Evolutionary conservation across 2,888 invertebrate genomes (phyloP).

Genomic region (Troides oblongomaculatus): DNA sequence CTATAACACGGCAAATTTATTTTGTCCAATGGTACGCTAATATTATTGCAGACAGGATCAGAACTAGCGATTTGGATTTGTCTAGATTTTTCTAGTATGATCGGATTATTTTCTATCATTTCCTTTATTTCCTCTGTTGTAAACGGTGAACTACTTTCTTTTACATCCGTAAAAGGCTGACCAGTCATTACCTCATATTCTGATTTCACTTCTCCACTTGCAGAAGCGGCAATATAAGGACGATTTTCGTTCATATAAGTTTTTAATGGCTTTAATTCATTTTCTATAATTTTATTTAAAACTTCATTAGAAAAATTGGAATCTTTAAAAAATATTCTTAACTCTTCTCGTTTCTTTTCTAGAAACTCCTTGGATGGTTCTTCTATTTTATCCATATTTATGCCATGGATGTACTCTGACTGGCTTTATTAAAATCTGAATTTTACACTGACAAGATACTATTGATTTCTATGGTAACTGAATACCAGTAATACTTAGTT

Average conservation of each 20-base stretch:
- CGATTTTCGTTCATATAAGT: constrained; percentile 35
- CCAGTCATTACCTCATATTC: constrained; percentile 74
- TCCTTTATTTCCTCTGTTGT: constrained; percentile 56
- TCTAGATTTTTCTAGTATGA: constrained; percentile 64
- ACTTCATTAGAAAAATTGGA: constrained; percentile 54
- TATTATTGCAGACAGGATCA: constrained; percentile 42
- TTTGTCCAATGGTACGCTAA: constrained; percentile 56
- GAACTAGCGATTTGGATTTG: constrained; percentile 64
- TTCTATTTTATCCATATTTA: constrained; percentile 44
- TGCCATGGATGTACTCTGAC: constrained; percentile 8
- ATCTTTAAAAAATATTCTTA: constrained; percentile 60
- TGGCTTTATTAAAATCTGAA: neutral
- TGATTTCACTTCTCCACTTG: constrained; percentile 54
- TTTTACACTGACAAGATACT: constrained; percentile 24
- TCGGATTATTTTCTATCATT: constrained; percentile 57
- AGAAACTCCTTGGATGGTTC: constrained; percentile 43
- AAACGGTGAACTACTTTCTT: constrained; percentile 56
- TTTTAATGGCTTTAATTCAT: constrained; percentile 58
- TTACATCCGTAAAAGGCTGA: constrained; percentile 66
- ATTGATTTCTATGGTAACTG: constrained; percentile 46
- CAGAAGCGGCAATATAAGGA: constrained; percentile 65
- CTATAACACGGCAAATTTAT: constrained; percentile 51
- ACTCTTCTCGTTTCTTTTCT: constrained; percentile 58
- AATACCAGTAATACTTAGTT: constrained; percentile 38
- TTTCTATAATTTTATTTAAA: constrained; percentile 62